A percentile compares a stretch with the other conserved stretches of the same genome.
phyloP scores from a whole-genome alignment of 2,888 invertebrate genomes.

The Pollenia amentaria region DNA sequence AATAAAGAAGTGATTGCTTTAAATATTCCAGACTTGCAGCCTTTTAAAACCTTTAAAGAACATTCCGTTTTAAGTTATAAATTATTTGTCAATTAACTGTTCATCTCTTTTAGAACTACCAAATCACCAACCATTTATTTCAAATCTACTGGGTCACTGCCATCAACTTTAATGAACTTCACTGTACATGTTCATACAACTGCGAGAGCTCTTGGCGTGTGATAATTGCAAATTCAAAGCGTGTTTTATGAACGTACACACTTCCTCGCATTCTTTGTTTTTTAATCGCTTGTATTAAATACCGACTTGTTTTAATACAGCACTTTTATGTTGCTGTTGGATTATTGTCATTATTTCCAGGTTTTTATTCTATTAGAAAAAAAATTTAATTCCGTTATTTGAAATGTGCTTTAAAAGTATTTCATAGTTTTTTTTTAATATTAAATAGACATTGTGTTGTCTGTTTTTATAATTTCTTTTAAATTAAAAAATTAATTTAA shows the following conservation, averaged over 20 bases:
- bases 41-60: no score
- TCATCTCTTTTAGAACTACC: no score
- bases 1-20: no score
- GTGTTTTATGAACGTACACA: slow-evolving; percentile 49
- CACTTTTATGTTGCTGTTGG: neutral
- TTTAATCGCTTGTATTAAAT: neutral
- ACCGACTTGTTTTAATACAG: neutral
- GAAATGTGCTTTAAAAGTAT: neutral
- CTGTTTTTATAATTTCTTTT: slow-evolving; percentile 9
- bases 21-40: no score
- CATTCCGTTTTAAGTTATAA: no score
- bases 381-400: slow-evolving; percentile 6
- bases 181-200: no score
- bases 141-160: no score
- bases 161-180: no score
- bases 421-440: no score
- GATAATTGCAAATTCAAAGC: slow-evolving; percentile 60
- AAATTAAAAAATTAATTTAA: slow-evolving; percentile 19
- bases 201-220: neutral
- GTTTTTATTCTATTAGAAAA: slow-evolving; percentile 13
- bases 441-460: neutral
- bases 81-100: no score
- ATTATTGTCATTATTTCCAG: slow-evolving; percentile 22
- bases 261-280: slow-evolving; percentile 30
- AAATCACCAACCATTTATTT: no score